Evolutionary conservation across 1,140 invertebrate genomes (phyloP), one percentile per base, ranked within the genome.

Genomic region (Vanessa atalanta): DNA sequence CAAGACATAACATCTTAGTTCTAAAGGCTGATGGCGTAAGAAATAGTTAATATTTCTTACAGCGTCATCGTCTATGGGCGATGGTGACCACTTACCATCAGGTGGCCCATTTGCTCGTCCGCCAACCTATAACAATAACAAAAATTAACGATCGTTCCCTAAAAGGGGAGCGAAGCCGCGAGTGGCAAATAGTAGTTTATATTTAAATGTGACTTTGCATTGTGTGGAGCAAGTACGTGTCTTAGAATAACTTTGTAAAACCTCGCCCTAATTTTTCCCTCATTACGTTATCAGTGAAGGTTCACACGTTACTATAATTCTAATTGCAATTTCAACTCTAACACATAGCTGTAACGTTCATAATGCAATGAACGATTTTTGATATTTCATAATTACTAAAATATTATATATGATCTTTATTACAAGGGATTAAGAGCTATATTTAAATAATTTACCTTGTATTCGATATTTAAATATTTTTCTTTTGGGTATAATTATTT

Each of bases 181-280:
- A 6, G 26, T 6, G 3, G 6, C 6, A 31, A 31, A 1, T 31
- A 31, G 26, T 43, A 43, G 37, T 9, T 43, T 0, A 11, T 43
- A 43, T 43, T 9, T 43, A 43, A 43, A 43, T 43, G 37, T 43
- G 37, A 9, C 9, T 43, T 43, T 9, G 37, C 37, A 9, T 65
- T 50, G 20, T 31, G 14, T 65, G 6, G 43, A 31, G 26, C 9
- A 50, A 15, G 48, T 14, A 71, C 69, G 61, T 71, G 69, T 37
- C 69, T 16, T 20, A 9, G 69, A 64, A 71, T 71, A 71, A 71
- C 64, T 71, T 64, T 16, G 48, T 71, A 47, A 71, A 64, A 16
- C 23, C 12, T 51, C 23, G 43, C 60, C 69, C 48, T 31, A 37
- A 71, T 43, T 71, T 64, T 70, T 63, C n/a, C 61, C 12, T 61